phyloP scores from a whole-genome alignment of 2,797 vertebrate genomes.

The Chromis chromis region DNA sequence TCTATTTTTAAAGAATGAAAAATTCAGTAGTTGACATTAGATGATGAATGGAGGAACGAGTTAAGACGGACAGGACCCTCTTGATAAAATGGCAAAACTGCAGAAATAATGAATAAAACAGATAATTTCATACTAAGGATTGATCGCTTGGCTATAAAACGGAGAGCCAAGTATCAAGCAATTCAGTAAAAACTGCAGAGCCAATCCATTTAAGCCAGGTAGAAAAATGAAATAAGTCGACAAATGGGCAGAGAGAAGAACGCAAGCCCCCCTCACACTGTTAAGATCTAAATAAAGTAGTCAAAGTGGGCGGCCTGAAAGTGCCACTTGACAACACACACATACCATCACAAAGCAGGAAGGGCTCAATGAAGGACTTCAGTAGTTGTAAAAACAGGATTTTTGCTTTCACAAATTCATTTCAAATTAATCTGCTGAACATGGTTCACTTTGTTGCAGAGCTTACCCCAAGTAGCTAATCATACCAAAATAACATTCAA shows the following conservation, averaged over 20 bases:
- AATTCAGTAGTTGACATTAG: constrained; percentile 43
- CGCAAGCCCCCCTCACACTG: not conserved
- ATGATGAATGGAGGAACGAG: constrained; percentile 53
- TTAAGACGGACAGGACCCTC: constrained; percentile 42
- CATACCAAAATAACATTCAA: constrained; percentile 2
- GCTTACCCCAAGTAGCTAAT: not conserved
- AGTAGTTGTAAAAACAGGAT: constrained; percentile 7
- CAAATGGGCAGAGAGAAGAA: constrained; percentile 28
- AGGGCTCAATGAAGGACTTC: constrained; percentile 31
- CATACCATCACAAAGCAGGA: constrained; percentile 36
- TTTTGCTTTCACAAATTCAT: not conserved
- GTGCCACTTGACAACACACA: constrained; percentile 58
- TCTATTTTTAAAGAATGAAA: constrained; percentile 45
- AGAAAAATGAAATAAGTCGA: constrained; percentile 38
- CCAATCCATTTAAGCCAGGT: constrained; percentile 33
- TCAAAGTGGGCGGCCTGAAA: constrained; percentile 50
- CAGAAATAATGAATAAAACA: constrained; percentile 51
- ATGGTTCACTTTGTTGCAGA: not conserved
- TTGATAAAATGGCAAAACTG: constrained; percentile 40
- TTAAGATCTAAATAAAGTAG: constrained; percentile 69
- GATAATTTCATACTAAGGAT: constrained; percentile 47
- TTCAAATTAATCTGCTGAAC: constrained; percentile 7
- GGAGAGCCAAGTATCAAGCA: constrained; percentile 33
- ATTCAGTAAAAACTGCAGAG: constrained; percentile 37
- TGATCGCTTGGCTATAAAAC: constrained; percentile 31